A percentile compares a stretch with the other conserved stretches of the same genome.
Evolutionary conservation across 2,113 vertebrate genomes (phyloP).

Genomic region (Corythornis cristatus): DNA sequence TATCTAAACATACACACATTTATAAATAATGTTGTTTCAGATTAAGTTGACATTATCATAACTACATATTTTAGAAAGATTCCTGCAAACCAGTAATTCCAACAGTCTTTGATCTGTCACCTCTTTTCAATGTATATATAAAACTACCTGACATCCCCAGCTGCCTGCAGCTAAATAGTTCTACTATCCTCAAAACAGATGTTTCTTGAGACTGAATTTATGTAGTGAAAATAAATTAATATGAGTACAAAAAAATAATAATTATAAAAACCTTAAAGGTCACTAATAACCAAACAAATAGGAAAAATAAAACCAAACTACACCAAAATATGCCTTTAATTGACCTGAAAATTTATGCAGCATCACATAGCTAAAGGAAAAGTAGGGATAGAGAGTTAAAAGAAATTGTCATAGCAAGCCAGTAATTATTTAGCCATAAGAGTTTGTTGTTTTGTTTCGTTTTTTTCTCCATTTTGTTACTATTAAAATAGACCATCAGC

Average conservation of each 20-base stretch:
- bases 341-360: not conserved
- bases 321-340: not conserved
- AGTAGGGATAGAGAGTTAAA: not conserved
- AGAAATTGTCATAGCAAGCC: not conserved
- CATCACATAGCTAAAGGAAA: not conserved
- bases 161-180: not conserved
- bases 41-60: not conserved
- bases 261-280: not conserved
- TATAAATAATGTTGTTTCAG: not conserved
- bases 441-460: not conserved
- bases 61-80: not conserved
- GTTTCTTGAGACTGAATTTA: not conserved
- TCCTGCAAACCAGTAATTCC: not conserved
- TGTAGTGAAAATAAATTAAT: not conserved
- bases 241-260: not conserved
- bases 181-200: not conserved
- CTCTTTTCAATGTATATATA: not conserved
- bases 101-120: not conserved
- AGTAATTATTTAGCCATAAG: not conserved
- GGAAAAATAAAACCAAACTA: not conserved
- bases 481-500: not conserved
- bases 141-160: not conserved
- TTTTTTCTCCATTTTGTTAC: not conserved
- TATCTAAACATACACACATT: not conserved
- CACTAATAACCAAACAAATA: not conserved